Conservation (phyloP, 2,797 vertebrate genomes). For the Rhadinocentrus ornatus region DNA sequence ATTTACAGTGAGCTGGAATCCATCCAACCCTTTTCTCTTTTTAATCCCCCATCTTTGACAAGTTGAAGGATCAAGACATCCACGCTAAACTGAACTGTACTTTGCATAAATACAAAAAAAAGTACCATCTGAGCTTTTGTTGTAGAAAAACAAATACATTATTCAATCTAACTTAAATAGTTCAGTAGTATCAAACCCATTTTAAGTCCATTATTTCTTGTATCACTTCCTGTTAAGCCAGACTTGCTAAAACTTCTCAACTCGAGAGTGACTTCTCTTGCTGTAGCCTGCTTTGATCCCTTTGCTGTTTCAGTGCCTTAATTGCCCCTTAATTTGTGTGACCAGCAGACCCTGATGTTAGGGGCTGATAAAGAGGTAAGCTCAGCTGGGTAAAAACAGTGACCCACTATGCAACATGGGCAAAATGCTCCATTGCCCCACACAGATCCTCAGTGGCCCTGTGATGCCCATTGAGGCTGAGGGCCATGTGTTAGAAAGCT, state of each 20-base stretch:
- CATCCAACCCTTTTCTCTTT: conserved; percentile 31
- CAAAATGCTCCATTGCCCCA: conserved; percentile 59
- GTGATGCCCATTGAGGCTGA: conserved; percentile 55
- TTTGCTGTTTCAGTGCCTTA: conserved; percentile 71
- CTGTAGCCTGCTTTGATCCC: conserved; percentile 70
- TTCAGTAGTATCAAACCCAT: conserved; percentile 14
- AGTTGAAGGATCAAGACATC: conserved; percentile 38
- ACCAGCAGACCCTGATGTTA: conserved; percentile 76
- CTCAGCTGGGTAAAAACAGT: conserved; percentile 76
- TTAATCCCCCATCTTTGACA: conserved; percentile 52
- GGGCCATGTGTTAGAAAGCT: conserved; percentile 41
- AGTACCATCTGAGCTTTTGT: conserved; percentile 6
- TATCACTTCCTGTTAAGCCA: conserved; percentile 54
- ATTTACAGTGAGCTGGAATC: conserved; percentile 48
- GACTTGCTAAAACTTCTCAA: conserved; percentile 59
- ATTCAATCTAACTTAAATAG: not conserved
- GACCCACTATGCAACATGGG: conserved; percentile 64
- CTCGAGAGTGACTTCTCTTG: conserved; percentile 57
- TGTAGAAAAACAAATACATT: conserved; percentile 18
- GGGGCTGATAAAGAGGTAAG: conserved; percentile 67
- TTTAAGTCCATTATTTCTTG: conserved; percentile 42
- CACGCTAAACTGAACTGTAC: conserved; percentile 14
- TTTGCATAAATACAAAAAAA: conserved; percentile 12
- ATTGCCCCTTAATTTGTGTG: conserved; percentile 82
- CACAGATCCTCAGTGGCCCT: conserved; percentile 44